Base-by-base conservation (phyloP, 2,113 vertebrate genomes). In the Odobenus rosmarus region DNA sequence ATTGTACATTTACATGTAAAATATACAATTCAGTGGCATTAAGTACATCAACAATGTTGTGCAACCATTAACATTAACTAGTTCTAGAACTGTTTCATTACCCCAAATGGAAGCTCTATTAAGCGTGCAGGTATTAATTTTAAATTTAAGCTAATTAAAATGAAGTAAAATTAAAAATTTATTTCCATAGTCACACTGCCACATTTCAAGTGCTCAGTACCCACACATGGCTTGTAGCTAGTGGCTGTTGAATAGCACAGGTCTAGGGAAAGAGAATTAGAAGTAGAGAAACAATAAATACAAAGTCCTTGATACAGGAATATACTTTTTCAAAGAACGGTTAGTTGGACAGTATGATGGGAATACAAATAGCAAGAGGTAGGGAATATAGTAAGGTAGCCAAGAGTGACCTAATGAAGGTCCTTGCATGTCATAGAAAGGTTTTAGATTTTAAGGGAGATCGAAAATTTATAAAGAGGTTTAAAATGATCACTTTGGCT, bases 91-190 rank as follows among this genome's bases (percentile, higher is more conserved):
- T 51, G 91, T 79, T 88, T 81, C 24, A 77, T 88, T 12, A 69
- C 12, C 13, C 15, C 15, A 77, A 76, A 71, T 92, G 59, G 9
- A 72, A 83, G 28, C 21, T 12, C 11, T 88, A 21, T 71, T 67
- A 93, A 77, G 36, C 31, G n/a, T 39, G 67, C 15, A 36, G 21
- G n/a, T 95, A 46, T 88, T 90, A 88, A 76, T 76, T 93, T 93
- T 76, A 53, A 95, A 86, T 95, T 67, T 67, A 83, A 74, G 12
- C n/a, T 74, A 55, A 92, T 64, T 87, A 64, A 92, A 92, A 62
- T 81, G 23, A 93, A 76, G 3, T 79, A 46, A 80, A 88, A 51
- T 61, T 64, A 21, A 96, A 88, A 88, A 76, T 83, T 88, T 24
- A 91, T 51, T 61, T 79, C 7, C 55, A 87, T 18, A 64, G 3